These are phyloP conservation scores for Zaprionus ghesquierei DNA, from an alignment of 1,140 invertebrate species.

Conservation along the genomic window DNA sequence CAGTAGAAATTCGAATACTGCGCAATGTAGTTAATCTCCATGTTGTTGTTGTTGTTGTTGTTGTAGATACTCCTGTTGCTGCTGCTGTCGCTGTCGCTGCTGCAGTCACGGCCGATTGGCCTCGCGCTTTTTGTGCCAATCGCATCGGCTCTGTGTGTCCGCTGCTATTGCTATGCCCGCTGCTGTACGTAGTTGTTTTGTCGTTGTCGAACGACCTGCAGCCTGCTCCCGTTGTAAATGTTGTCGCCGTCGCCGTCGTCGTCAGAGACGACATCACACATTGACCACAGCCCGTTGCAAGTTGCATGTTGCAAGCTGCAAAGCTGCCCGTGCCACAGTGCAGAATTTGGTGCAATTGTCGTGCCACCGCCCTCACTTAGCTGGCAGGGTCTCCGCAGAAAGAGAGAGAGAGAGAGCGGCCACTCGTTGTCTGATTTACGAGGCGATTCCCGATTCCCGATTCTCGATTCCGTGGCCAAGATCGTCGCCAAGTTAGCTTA, in stretches of 20 bases:
- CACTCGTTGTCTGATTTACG: slow-evolving; percentile 62
- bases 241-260: slow-evolving; percentile 57
- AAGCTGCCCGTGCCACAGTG: not conserved
- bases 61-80: slow-evolving; percentile 3
- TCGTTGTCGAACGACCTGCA: slow-evolving; percentile 55
- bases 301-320: not conserved
- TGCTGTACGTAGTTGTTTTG: slow-evolving; percentile 13
- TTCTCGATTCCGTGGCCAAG: slow-evolving; percentile 60
- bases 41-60: slow-evolving; percentile 6
- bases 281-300: slow-evolving; percentile 40
- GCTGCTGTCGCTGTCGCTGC: slow-evolving; percentile 35
- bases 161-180: not conserved
- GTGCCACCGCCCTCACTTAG: slow-evolving; percentile 19
- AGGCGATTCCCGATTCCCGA: slow-evolving; percentile 22
- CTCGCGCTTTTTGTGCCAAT: slow-evolving; percentile 54
- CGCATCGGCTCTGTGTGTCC: slow-evolving; percentile 30
- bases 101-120: slow-evolving; percentile 70
- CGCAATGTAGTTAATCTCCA: slow-evolving; percentile 4
- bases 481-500: slow-evolving; percentile 52
- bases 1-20: slow-evolving; percentile 22
- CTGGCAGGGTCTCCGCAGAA: not conserved
- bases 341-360: slow-evolving; percentile 61
- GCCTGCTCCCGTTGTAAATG: slow-evolving; percentile 74
- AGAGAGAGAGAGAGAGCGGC: no score
- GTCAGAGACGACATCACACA: slow-evolving; percentile 73